Evolutionary conservation across 2,797 vertebrate genomes (phyloP).

Genomic region (Bucorvus abyssinicus): DNA sequence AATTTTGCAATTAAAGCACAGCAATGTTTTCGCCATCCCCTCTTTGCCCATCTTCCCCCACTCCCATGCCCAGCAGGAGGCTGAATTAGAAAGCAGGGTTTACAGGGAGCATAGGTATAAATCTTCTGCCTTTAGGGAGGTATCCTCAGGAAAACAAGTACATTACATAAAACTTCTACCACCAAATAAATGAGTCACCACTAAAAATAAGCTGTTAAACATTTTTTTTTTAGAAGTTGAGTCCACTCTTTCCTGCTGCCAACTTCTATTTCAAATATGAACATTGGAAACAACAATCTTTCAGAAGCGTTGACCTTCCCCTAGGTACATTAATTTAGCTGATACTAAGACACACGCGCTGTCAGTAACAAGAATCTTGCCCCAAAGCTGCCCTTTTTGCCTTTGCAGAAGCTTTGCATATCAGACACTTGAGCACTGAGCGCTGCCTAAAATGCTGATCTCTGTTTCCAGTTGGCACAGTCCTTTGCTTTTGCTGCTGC

Average conservation of each 20-base stretch:
- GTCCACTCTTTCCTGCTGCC: background rate
- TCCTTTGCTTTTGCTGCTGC: background rate
- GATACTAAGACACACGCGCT: background rate
- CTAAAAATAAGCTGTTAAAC: background rate
- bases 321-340: background rate
- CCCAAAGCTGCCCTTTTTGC: background rate
- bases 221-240: background rate
- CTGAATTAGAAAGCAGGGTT: background rate
- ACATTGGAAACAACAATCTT: background rate
- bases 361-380: background rate
- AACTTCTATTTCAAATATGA: background rate
- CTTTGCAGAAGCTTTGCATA: background rate
- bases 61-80: background rate
- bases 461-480: rapidly evolving
- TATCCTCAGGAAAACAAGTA: constrained; percentile 12
- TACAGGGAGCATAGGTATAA: background rate
- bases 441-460: background rate
- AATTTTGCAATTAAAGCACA: constrained; percentile 17
- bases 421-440: background rate
- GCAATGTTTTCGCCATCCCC: background rate
- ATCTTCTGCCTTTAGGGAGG: constrained; percentile 10
- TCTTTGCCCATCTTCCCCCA: rapidly evolving
- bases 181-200: background rate
- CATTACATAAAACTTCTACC: background rate
- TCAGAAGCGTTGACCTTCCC: background rate